Evolutionary conservation across 1,140 invertebrate species (phyloP).

Genomic region (Branchinecta lindahli): DNA sequence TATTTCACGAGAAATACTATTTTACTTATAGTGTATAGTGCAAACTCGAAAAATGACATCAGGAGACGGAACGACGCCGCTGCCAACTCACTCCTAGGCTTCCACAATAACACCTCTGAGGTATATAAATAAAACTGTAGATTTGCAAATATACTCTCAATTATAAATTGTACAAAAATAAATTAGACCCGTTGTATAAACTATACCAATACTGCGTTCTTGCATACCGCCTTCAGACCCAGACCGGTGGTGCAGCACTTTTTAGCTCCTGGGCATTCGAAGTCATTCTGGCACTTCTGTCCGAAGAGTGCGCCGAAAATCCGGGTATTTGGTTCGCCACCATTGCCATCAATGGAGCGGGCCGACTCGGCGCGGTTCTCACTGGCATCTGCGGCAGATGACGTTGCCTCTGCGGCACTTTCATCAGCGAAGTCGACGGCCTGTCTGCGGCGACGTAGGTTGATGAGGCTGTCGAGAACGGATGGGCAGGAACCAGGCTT

Average conservation of each 20-base stretch:
- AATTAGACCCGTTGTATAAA: not conserved
- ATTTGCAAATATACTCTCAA: no score
- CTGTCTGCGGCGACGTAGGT: not conserved
- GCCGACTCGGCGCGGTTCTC: not conserved
- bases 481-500: not conserved
- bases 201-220: not conserved
- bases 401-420: not conserved
- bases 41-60: no score
- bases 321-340: not conserved
- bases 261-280: not conserved
- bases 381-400: not conserved
- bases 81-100: no score
- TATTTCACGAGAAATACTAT: no score
- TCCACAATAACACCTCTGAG: no score
- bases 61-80: no score
- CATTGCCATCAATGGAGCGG: not conserved
- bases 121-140: no score
- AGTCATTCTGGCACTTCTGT: not conserved
- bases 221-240: not conserved
- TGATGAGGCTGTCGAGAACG: not conserved
- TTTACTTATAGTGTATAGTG: no score
- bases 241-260: conserved; percentile 1
- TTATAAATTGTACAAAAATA: not conserved
- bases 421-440: not conserved
- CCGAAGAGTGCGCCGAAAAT: not conserved